Base-by-base conservation (phyloP, 2,113 vertebrate species). In the Rallus limicola region DNA sequence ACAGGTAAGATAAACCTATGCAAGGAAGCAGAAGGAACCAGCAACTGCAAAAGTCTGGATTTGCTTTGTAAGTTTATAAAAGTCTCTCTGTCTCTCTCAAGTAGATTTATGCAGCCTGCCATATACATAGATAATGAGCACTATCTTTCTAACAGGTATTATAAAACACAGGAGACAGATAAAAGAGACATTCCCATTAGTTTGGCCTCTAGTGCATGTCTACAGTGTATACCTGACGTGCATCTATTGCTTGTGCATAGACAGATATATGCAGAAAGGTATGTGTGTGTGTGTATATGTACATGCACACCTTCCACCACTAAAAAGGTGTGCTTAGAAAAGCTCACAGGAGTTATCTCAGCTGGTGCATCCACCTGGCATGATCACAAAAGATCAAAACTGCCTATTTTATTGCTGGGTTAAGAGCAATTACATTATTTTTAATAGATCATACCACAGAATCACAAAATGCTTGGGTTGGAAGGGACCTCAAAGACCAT, bases 281-380 rank as follows among this genome's bases (percentile, higher is more conserved):
- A 48, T 21, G 46, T 24, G 25, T 2, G 25, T 2, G 2, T 7
- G 29, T 6, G 5, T 13, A 82, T 1, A 3, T 33, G 34, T 12
- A 55, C 6, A 75, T 6, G 38, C 18, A 75, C 17, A 33, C 7
- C 6, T 67, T 38, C 33, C 23, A 63, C 16, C 21, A 16, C 31
- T 67, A 55, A 60, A 60, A 78, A 69, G 4, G 40, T 36, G 40
- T 26, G 48, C 38, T 50, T 60, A 34, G 28, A 48, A 76, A 79
- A 87, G 53, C 23, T 85, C 58, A 40, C 0, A 36, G 40, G 21
- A 64, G 5, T 44, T 64, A 87, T 40, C 33, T 50, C 55, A 58
- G 16, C 70, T 50, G 44, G 9, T 58, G 15, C 93, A 80, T 33
- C 44, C 42, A 82, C 6, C 18, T 33, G 36, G 36, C 21, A 87